Conservation (phyloP, 2,797 vertebrate genomes). For the Pyrocephalus nanus region DNA sequence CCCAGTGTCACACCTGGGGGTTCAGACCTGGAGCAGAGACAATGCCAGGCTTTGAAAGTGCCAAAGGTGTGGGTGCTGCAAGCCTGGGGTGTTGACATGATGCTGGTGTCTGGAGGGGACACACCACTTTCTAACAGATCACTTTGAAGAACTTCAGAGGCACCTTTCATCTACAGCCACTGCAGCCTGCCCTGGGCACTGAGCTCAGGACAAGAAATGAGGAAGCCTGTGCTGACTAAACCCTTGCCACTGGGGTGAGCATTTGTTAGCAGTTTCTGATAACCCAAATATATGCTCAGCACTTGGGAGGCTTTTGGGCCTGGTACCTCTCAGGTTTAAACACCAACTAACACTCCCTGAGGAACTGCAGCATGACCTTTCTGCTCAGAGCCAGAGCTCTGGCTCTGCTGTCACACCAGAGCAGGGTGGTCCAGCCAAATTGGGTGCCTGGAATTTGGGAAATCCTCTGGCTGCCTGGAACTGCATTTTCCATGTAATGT, state of each 20-base stretch:
- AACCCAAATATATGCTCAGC: neutral
- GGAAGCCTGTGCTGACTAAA: neutral
- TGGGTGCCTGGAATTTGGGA: neutral
- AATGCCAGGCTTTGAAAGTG: neutral
- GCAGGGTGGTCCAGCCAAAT: neutral
- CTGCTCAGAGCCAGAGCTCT: neutral
- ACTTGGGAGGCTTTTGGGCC: neutral
- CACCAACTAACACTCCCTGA: neutral
- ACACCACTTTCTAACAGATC: neutral
- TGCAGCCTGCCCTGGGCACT: neutral
- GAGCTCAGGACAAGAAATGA: neutral
- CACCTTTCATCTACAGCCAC: neutral
- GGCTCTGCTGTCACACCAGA: neutral
- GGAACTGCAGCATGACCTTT: rapidly evolving
- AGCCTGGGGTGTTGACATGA: neutral
- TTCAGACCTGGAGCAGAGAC: neutral
- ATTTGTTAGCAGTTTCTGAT: neutral
- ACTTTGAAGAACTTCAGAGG: neutral
- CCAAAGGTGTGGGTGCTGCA: neutral
- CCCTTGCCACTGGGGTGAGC: neutral
- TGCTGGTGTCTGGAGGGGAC: neutral
- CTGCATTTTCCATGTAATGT: neutral
- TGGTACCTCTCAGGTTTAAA: neutral
- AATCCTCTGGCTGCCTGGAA: neutral
- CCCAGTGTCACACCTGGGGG: neutral